These are phyloP conservation scores for Papilio polyxenes DNA, from an alignment of 1,140 invertebrate genomes.

Conservation along the genomic window DNA sequence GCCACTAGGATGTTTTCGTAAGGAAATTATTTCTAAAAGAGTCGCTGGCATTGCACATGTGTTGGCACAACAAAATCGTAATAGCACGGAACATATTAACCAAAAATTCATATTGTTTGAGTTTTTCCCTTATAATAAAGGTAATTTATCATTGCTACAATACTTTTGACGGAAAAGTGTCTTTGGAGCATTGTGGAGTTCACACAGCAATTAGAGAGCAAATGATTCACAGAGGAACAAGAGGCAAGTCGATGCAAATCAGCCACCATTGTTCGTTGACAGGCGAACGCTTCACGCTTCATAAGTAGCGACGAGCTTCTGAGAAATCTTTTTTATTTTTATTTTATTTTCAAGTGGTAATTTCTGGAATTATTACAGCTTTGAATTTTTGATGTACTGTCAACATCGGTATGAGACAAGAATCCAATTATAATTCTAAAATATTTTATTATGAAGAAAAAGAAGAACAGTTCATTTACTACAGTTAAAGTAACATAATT, in stretches of 20 bases:
- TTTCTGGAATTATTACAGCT: constrained; percentile 27
- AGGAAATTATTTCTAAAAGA: too few species aligned
- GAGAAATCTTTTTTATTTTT: constrained; percentile 19
- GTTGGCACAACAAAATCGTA: too few species aligned
- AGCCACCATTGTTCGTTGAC: constrained; percentile 29
- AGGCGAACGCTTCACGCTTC: constrained; percentile 30
- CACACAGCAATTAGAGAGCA: constrained; percentile 30
- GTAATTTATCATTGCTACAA: neutral
- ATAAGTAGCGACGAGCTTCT: constrained; percentile 28
- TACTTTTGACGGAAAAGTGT: neutral
- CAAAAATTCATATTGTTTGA: too few species aligned
- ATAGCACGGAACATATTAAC: too few species aligned
- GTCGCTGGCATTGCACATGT: too few species aligned
- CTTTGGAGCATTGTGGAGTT: constrained; percentile 22
- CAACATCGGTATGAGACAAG: neutral
- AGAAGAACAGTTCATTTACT: too few species aligned
- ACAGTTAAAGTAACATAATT: too few species aligned
- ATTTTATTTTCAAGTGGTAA: constrained; percentile 20
- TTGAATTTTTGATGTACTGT: constrained; percentile 10
- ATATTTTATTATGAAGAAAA: neutral
- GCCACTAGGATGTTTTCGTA: too few species aligned
- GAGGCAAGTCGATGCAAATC: constrained; percentile 35
- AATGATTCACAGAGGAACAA: constrained; percentile 34
- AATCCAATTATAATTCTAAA: neutral
- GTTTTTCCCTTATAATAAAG: neutral